Conservation (phyloP, 2,888 invertebrate species). For the Melipona beecheii region DNA sequence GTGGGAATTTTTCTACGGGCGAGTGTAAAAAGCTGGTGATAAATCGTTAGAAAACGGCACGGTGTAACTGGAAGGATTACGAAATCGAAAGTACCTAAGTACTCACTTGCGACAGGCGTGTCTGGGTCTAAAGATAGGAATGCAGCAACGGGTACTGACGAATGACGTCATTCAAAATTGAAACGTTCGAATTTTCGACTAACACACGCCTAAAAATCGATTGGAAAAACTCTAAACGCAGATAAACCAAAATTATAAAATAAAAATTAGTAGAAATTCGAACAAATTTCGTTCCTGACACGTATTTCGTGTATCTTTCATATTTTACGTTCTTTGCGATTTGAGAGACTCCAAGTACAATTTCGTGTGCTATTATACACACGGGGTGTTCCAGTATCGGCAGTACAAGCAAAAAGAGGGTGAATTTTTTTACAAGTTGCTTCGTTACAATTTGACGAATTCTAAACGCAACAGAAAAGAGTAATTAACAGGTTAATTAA, state of each 20-base stretch:
- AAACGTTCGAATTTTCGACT: background rate
- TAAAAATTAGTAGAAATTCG: too few relatives aligned
- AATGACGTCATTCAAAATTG: background rate
- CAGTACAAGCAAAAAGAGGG: too few relatives aligned
- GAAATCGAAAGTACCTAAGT: background rate
- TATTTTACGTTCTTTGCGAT: background rate
- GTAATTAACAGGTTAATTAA: too few relatives aligned
- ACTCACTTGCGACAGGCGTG: background rate
- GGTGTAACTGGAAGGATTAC: background rate
- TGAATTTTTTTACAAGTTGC: too few relatives aligned
- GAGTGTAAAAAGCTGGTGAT: conserved; percentile 2
- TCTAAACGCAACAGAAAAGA: too few relatives aligned
- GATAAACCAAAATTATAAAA: too few relatives aligned
- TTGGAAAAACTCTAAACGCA: too few relatives aligned
- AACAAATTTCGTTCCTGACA: background rate
- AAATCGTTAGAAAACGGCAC: conserved; percentile 12
- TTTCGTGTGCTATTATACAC: background rate
- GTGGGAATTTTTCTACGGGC: background rate
- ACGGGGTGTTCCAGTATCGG: too few relatives aligned
- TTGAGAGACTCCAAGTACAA: background rate
- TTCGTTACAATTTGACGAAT: too few relatives aligned
- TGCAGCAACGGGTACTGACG: background rate
- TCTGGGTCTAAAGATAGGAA: background rate
- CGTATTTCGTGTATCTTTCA: background rate
- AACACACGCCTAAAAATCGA: too few relatives aligned